phyloP scores from a whole-genome alignment of 2,888 invertebrate species.

The Cabera pusaria region DNA sequence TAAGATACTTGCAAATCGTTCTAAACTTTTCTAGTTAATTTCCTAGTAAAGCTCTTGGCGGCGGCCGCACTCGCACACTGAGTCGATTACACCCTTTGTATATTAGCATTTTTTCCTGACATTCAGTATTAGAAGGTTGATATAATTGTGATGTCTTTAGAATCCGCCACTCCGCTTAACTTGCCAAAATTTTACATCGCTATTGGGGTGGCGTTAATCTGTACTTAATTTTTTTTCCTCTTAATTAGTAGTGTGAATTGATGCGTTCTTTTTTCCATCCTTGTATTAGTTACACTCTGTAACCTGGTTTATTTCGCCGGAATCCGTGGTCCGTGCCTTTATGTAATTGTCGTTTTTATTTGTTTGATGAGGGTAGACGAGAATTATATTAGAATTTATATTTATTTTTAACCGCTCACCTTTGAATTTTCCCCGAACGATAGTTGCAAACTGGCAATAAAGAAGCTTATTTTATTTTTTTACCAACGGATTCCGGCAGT shows the following conservation, averaged over 20 bases:
- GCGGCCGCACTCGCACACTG: constrained; percentile 40
- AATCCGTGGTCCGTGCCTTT: constrained; percentile 37
- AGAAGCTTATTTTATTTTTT: constrained; percentile 28
- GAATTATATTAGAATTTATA: neutral
- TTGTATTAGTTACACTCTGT: constrained; percentile 63
- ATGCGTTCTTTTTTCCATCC: constrained; percentile 49
- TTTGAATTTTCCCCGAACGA: constrained; percentile 23
- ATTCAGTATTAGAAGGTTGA: constrained; percentile 78
- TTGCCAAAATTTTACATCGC: constrained; percentile 62
- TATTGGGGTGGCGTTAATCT: constrained; percentile 47
- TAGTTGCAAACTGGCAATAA: constrained; percentile 22
- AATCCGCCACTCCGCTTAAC: constrained; percentile 58
- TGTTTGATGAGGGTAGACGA: neutral
- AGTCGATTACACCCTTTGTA: constrained; percentile 70
- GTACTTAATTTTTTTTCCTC: constrained; percentile 70
- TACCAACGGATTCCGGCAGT: constrained; percentile 52
- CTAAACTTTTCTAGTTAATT: too few relatives aligned
- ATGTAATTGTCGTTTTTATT: constrained; percentile 23
- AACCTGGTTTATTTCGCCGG: constrained; percentile 50
- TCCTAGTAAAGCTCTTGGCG: constrained; percentile 22
- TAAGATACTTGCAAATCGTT: too few relatives aligned
- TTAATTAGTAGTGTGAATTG: constrained; percentile 39
- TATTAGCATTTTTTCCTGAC: constrained; percentile 66
- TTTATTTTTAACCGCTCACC: constrained; percentile 1
- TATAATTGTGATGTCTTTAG: constrained; percentile 65